A percentile compares a stretch with the other conserved stretches of the same genome.
phyloP scores from a whole-genome alignment of 2,888 invertebrate species.

The Brenthis hecate region DNA sequence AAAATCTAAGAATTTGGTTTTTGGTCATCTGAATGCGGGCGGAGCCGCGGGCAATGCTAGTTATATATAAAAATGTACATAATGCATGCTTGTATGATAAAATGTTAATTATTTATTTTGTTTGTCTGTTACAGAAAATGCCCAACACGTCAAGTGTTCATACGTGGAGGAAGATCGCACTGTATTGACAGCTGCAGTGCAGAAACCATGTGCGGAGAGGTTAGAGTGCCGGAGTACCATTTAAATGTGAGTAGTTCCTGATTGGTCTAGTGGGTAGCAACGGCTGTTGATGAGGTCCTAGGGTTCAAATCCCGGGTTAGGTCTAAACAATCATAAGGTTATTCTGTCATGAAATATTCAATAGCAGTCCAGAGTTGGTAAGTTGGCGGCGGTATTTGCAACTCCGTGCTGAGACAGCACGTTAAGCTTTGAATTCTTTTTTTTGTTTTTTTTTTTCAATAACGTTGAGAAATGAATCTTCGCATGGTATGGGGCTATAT shows the following conservation, averaged over 20 bases:
- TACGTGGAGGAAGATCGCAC: conserved; percentile 91
- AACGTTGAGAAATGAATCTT: too few relatives aligned
- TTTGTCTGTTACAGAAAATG: conserved; percentile 87
- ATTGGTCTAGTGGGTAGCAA: background rate
- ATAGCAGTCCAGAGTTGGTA: too few relatives aligned
- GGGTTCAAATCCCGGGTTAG: background rate
- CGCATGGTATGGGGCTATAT: too few relatives aligned
- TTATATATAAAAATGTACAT: background rate
- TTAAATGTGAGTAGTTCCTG: conserved; percentile 87
- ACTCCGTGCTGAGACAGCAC: too few relatives aligned
- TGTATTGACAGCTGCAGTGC: conserved; percentile 92
- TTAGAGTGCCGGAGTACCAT: conserved; percentile 95
- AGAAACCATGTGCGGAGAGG: conserved; percentile 97
- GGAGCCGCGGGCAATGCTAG: background rate
- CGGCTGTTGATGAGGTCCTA: background rate
- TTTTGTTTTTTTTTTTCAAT: too few relatives aligned
- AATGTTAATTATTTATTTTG: conserved; percentile 35
- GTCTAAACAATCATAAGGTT: too few relatives aligned
- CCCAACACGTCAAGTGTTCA: conserved; percentile 93
- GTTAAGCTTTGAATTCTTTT: too few relatives aligned
- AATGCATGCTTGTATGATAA: background rate
- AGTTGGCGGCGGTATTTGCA: too few relatives aligned
- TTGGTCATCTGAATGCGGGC: too few relatives aligned
- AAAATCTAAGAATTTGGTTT: too few relatives aligned
- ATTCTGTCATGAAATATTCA: too few relatives aligned